Percentiles rank a stretch among this genome's conserved stretches.
Evolutionary conservation across 2,888 invertebrate species (phyloP).

Genomic region (Microctonus aethiopoides): DNA sequence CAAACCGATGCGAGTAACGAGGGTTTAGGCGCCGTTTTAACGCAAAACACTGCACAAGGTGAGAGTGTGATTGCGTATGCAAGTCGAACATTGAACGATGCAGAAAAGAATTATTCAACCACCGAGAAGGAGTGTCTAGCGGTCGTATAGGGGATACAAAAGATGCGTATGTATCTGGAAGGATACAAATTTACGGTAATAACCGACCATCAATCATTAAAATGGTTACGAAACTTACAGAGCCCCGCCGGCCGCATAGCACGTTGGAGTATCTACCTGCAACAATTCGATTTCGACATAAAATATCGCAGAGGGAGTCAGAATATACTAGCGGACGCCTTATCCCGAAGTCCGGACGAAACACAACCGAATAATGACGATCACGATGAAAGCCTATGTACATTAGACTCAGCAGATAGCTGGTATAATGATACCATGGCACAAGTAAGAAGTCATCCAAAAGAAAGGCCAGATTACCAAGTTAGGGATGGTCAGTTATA

Average conservation of each 20-base stretch:
- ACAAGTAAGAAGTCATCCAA: background rate
- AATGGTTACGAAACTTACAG: conserved; percentile 27
- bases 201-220: conserved; percentile 12
- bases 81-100: background rate
- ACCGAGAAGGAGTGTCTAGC: background rate
- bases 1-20: conserved; percentile 7
- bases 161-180: no score
- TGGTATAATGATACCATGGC: no score
- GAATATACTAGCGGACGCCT: conserved; percentile 35
- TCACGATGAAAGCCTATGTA: background rate
- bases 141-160: conserved; percentile 20
- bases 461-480: conserved; percentile 13
- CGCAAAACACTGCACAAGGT: background rate
- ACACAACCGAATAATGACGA: background rate
- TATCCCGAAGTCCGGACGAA: conserved; percentile 22
- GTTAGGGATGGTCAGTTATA: conserved; percentile 43
- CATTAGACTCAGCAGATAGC: background rate
- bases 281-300: conserved; percentile 33
- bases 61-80: background rate
- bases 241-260: conserved; percentile 31
- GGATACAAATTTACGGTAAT: no score
- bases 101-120: background rate
- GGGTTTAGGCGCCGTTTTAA: background rate
- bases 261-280: conserved; percentile 33
- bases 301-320: conserved; percentile 26